Conservation (phyloP, 2,888 invertebrate genomes). For the Heliconius erato region DNA sequence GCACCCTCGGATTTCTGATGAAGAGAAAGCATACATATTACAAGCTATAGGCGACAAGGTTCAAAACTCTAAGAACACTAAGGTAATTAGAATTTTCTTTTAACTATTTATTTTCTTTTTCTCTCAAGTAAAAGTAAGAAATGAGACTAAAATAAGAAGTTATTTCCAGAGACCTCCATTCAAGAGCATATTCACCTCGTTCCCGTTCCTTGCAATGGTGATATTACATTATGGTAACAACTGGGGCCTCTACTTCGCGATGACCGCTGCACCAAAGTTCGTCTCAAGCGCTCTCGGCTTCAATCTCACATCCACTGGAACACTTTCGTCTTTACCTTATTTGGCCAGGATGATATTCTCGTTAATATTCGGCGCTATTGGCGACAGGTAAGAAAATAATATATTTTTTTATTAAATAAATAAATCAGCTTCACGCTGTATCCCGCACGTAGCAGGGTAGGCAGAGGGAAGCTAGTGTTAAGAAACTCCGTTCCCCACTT, state of each 20-base stretch:
- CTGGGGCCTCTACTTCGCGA: constrained; percentile 91
- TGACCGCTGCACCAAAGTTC: constrained; percentile 91
- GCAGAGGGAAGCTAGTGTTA: too few relatives aligned
- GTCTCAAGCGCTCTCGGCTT: constrained; percentile 90
- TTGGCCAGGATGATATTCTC: constrained; percentile 89
- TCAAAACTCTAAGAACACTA: constrained; percentile 69
- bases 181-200: constrained; percentile 86
- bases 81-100: constrained; percentile 60
- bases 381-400: constrained; percentile 82
- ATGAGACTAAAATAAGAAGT: background rate
- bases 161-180: constrained; percentile 87
- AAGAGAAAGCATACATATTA: constrained; percentile 87
- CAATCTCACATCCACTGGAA: constrained; percentile 89
- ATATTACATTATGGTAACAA: constrained; percentile 90
- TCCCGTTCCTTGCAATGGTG: constrained; percentile 89
- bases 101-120: background rate
- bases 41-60: constrained; percentile 87
- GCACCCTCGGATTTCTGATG: constrained; percentile 87
- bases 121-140: background rate
- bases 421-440: too few relatives aligned
- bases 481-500: too few relatives aligned
- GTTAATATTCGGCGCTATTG: constrained; percentile 89
- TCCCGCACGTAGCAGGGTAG: too few relatives aligned
- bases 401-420: too few relatives aligned
- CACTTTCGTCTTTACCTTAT: constrained; percentile 89